These are phyloP conservation scores for Marmota monax DNA, from an alignment of 2,113 vertebrate species.

Conservation along the genomic window DNA sequence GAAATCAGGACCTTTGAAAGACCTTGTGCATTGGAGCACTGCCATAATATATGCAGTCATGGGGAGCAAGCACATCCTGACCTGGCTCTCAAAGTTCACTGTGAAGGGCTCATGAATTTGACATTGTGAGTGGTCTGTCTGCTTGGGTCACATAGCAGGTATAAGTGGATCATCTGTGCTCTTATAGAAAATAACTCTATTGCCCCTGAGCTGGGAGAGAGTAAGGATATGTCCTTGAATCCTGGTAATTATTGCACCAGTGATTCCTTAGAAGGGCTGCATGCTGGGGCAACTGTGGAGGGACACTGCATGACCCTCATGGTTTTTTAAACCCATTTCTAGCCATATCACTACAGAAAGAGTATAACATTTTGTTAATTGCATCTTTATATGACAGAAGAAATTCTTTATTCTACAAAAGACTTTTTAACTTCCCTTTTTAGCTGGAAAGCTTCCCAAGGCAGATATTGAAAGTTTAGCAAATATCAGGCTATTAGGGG, in stretches of 20 bases:
- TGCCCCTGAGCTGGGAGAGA: constrained; percentile 73
- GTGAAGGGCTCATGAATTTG: constrained; percentile 63
- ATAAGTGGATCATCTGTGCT: constrained; percentile 79
- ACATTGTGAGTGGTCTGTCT: constrained; percentile 76
- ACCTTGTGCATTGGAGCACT: neutral
- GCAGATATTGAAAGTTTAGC: constrained; percentile 13
- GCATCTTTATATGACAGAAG: constrained; percentile 21
- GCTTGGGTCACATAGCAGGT: constrained; percentile 77
- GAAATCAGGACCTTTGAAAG: constrained; percentile 79
- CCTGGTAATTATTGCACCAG: constrained; percentile 66
- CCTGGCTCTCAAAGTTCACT: constrained; percentile 76
- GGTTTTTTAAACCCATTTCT: constrained; percentile 34
- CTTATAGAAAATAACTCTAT: constrained; percentile 75
- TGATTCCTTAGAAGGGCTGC: constrained; percentile 28
- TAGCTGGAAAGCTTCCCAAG: constrained; percentile 36
- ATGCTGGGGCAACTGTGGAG: constrained; percentile 66
- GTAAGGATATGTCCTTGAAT: constrained; percentile 77
- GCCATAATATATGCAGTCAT: constrained; percentile 82
- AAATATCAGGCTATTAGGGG: neutral
- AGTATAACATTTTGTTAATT: neutral
- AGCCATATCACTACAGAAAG: neutral
- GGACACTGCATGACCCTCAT: constrained; percentile 30
- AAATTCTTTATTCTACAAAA: neutral
- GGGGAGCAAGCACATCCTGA: constrained; percentile 67
- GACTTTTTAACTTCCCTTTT: constrained; percentile 60